Evolutionary conservation across 2,797 vertebrate genomes (phyloP), one percentile per base, ranked within the genome.

Genomic region (Molossus molossus): DNA sequence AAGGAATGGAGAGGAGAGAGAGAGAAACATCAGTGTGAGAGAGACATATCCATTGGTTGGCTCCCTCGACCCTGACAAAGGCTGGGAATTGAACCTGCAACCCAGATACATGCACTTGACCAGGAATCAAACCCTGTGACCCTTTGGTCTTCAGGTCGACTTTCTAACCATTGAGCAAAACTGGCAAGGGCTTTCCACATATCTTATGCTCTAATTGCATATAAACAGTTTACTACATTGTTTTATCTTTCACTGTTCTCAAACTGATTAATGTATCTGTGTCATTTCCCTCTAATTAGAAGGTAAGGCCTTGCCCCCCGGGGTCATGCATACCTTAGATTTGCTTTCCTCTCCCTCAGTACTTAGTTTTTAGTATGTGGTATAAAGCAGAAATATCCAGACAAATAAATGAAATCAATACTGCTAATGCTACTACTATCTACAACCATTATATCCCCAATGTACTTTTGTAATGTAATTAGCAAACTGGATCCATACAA

Each of bases 341-440:
- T 84, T 81, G 57, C n/a, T 91, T 91, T 91, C 67, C 50, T 91
- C 13, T 94, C 62, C 55, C 48, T 91, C 53, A 58, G 40, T 69
- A 64, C 48, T 21, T 96, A 87, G 40, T 48, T 94, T 77, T 94
- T 73, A 80, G n/a, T 40, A 69, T 85, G 23, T 77, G 57, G 33
- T 29, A 81, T 79, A 70, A 92, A 90, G 75, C 53, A 95, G 82
- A 95, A 96, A 70, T 80, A 92, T 79, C 57, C 60, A 88, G 48
- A 83, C 18, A 77, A 91, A 45, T 73, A 37, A 82, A 80, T 87
- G 20, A 89, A 95, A 75, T 65, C 75, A 94, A 5, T 53, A 65
- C 29, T 62, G 29, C 45, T 91, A 82, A 88, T 58, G 69, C 11
- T 82, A 88, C 5, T 69, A 50, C 11, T 72, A 90, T 70, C 48